Conservation (phyloP, 1,140 invertebrate genomes). For the Nomia melanderi region DNA sequence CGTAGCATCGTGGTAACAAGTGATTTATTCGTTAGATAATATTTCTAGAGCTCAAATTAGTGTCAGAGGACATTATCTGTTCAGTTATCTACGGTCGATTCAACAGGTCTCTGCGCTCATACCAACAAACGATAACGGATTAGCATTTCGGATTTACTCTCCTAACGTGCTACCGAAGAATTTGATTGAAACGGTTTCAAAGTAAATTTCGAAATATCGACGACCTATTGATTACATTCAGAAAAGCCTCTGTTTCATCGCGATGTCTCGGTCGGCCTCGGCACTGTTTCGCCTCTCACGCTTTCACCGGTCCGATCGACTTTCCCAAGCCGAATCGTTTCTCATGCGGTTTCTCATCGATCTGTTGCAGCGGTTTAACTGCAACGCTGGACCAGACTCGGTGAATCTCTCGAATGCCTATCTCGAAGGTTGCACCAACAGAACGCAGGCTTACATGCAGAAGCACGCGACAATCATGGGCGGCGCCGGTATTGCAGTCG, state of each 20-base stretch:
- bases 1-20: no score
- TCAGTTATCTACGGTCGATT: not conserved
- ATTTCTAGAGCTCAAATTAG: not conserved
- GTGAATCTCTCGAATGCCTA: constrained; percentile 84
- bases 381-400: constrained; percentile 81
- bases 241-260: constrained; percentile 22
- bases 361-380: constrained; percentile 83
- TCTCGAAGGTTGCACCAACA: constrained; percentile 87
- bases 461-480: constrained; percentile 90
- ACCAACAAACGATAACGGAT: constrained; percentile 18
- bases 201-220: constrained; percentile 8
- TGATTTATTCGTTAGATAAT: no score
- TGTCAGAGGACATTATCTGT: not conserved
- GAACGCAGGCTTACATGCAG: constrained; percentile 86
- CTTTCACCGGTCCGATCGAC: constrained; percentile 68
- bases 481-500: constrained; percentile 89
- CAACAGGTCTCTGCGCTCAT: not conserved
- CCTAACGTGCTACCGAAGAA: not conserved
- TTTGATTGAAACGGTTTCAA: not conserved
- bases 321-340: constrained; percentile 61
- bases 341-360: constrained; percentile 44
- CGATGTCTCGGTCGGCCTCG: constrained; percentile 49
- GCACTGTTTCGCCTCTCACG: constrained; percentile 60
- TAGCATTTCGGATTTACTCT: not conserved
- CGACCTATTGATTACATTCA: constrained; percentile 38